Evolutionary conservation across 2,797 vertebrate species (phyloP).

Genomic region (Tarsius wallacei): DNA sequence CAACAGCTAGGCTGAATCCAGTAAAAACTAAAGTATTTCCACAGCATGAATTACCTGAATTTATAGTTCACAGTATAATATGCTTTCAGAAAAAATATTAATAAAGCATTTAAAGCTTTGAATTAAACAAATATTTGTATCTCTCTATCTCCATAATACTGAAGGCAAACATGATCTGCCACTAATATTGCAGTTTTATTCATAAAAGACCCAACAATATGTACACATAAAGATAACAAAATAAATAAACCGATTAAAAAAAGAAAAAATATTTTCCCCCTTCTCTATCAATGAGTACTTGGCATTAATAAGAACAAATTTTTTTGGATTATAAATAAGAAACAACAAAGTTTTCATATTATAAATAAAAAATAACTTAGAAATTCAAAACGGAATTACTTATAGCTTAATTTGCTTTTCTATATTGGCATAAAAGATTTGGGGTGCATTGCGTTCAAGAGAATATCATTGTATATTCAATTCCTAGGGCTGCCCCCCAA

Average conservation of each 20-base stretch:
- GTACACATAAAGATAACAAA: neutral
- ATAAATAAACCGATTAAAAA: neutral
- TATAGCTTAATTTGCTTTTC: conserved; percentile 23
- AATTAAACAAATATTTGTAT: conserved; percentile 46
- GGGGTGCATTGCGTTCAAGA: neutral
- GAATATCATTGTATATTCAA: neutral
- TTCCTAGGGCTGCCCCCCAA: neutral
- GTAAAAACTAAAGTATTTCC: conserved; percentile 60
- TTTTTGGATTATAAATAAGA: neutral
- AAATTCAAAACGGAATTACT: conserved; percentile 46
- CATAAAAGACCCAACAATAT: neutral
- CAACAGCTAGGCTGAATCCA: conserved; percentile 75
- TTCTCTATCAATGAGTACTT: neutral
- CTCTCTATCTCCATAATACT: conserved; percentile 1
- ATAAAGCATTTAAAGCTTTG: conserved; percentile 72
- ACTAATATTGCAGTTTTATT: neutral
- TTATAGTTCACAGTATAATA: conserved; percentile 30
- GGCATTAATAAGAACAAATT: neutral
- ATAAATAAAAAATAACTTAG: conserved; percentile 39
- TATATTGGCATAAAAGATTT: neutral
- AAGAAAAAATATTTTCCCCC: neutral
- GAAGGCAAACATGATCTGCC: neutral
- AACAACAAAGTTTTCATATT: conserved; percentile 9
- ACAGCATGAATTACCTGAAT: conserved; percentile 57
- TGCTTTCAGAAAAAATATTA: conserved; percentile 66